Evolutionary conservation across 2,888 invertebrate species (phyloP), one percentile per base, ranked within the genome.

Genomic region (Xestobium rufovillosum): DNA sequence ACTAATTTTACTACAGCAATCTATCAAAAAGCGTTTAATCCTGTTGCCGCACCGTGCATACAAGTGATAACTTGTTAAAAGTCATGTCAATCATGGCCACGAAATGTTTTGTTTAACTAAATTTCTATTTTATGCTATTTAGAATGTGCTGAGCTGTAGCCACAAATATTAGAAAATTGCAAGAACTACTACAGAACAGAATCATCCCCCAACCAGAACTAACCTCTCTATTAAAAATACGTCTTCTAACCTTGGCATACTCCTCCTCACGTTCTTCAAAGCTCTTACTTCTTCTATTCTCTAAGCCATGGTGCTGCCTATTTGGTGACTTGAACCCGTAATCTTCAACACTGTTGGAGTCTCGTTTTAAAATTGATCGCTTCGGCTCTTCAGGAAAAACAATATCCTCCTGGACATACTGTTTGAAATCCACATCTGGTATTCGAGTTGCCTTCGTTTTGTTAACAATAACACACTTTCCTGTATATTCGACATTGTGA

Each of bases 191-290:
- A n/a, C n/a, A n/a, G n/a, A n/a, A n/a, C n/a, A n/a, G n/a, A n/a
- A n/a, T n/a, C n/a, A n/a, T n/a, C n/a, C n/a, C n/a, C n/a, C n/a
- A n/a, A n/a, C n/a, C n/a, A n/a, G n/a, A 6, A 39, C 44, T 30
- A 45, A 63, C 63, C 50, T 62, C 64, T 51, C 57, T 49, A 40
- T 63, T 83, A 61, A 94, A 94, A 69, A 94, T 94, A 65, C 92
- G 76, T 47, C 83, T 75, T 39, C 88, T 73, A 32, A 80, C 87
- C 57, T 84, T 77, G 60, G 88, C 86, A 61, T 94, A 94, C 52
- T 89, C 87, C 57, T 83, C 83, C 66, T 91, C 89, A 15, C 94
- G 72, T 65, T 94, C 92, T 63, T 95, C 94, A 54, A 92, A 81
- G 48, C 91, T 88, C 59, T 86, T 87, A 63, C 84, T 80, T 43